Base-by-base conservation (phyloP, 2,888 invertebrate genomes). In the Yponomeuta evonymella region DNA sequence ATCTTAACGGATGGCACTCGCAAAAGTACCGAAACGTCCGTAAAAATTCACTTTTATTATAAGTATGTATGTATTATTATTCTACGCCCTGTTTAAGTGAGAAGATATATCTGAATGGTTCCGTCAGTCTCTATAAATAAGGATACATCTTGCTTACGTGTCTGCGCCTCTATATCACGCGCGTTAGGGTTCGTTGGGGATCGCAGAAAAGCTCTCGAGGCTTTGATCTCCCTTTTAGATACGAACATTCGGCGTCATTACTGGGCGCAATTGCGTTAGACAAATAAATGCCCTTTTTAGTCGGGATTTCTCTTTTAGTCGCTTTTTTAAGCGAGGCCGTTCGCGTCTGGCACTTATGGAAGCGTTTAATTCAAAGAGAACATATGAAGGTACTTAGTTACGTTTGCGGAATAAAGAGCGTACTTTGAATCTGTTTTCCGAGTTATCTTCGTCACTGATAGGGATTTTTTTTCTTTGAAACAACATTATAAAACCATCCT, bases 31-130 rank as follows among this genome's bases (percentile, higher is more conserved):
- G 23, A 23, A 23, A 23, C 23, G 23, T 23, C 23, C 23, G 23
- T 23, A 23, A 23, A 23, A 23, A 23, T 23, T 23, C 0, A 23
- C 23, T 23, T 36, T 2, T 36, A 2, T 36, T 36, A 36, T 36
- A 23, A 23, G 0, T 8, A 5, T 43, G 8, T 43, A 1, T 43
- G 8, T 43, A 43, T 8, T 43, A 8, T n/a, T n/a, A n/a, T n/a
- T 43, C 43, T 8, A 43, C 1, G 43, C 8, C 43, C 81, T 78
- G 81, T 79, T 48, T 82, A 83, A 83, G 84, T 81, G 85, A 85
- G 81, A 81, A 79, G 83, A 89, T 89, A 91, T 88, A 90, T 91
- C 86, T 82, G 72, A 75, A 79, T 73, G 79, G 82, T 84, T 83
- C 82, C 81, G 81, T 79, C 78, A 81, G 81, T 58, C 75, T 83